Conservation (phyloP, 1,140 invertebrate genomes). For the Arctopsyche grandis region DNA sequence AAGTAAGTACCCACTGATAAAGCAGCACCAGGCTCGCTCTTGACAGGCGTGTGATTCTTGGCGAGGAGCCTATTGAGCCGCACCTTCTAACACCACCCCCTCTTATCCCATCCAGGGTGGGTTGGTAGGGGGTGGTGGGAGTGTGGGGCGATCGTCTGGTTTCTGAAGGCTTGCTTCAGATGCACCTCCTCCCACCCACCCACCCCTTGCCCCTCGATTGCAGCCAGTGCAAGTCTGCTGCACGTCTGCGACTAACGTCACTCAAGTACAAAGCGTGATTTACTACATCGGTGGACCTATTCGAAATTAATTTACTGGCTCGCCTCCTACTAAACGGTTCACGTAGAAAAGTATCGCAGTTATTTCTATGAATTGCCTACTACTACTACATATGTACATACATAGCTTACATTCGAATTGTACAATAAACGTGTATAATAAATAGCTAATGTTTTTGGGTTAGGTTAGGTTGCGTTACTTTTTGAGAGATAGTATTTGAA, state of each 20-base stretch:
- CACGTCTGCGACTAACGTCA: slow-evolving; percentile 40
- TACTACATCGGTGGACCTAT: slow-evolving; percentile 29
- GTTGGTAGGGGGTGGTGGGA: background rate
- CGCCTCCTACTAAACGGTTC: background rate
- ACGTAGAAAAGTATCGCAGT: background rate
- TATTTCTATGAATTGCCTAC: no score
- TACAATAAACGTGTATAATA: no score
- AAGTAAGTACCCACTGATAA: slow-evolving; percentile 32
- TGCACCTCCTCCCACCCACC: background rate
- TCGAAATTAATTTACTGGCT: slow-evolving; percentile 33
- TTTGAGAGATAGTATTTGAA: no score
- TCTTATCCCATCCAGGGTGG: background rate
- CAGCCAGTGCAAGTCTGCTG: slow-evolving; percentile 14
- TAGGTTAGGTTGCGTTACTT: no score
- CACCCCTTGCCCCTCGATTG: background rate
- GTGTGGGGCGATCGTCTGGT: background rate
- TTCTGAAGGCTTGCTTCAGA: background rate
- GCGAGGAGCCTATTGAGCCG: slow-evolving; percentile 46
- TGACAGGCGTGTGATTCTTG: slow-evolving; percentile 52
- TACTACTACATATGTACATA: no score
- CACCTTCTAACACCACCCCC: background rate
- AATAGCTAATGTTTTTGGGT: no score
- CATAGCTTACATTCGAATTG: no score
- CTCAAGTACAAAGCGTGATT: slow-evolving; percentile 29
- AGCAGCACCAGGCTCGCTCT: slow-evolving; percentile 32